Evolutionary conservation across 2,797 vertebrate species (phyloP).

Genomic region (Liasis olivaceus): DNA sequence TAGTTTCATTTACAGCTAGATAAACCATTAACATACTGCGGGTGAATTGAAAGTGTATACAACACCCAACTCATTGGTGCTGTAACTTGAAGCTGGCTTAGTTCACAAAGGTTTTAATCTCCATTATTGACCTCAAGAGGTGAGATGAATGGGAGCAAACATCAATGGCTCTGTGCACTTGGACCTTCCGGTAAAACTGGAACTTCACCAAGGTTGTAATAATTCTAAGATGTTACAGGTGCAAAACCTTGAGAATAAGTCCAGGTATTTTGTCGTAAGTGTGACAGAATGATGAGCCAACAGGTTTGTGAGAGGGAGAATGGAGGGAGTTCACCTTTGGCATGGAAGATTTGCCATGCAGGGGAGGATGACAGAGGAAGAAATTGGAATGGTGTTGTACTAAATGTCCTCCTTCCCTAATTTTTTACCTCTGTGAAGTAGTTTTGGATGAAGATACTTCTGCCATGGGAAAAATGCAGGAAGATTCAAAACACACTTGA

Average conservation of each 20-base stretch:
- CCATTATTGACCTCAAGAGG: too few species aligned
- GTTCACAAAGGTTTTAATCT: neutral
- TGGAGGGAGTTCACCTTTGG: neutral
- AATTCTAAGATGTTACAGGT: neutral
- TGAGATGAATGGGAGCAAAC: neutral
- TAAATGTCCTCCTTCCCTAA: neutral
- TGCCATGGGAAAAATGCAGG: neutral
- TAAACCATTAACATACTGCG: neutral
- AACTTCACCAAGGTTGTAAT: neutral
- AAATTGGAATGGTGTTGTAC: neutral
- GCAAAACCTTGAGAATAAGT: neutral
- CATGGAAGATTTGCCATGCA: neutral
- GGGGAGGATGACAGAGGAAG: neutral
- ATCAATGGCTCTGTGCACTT: neutral
- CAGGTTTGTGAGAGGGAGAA: neutral
- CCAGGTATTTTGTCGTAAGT: neutral
- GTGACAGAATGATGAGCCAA: neutral
- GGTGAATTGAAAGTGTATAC: slow-evolving; percentile 3
- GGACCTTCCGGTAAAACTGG: neutral
- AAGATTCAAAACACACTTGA: neutral
- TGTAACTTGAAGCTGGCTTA: neutral
- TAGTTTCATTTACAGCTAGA: slow-evolving; percentile 17
- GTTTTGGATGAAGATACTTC: neutral
- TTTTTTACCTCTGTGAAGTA: neutral
- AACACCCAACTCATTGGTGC: neutral